Evolutionary conservation across 2,113 vertebrate species (phyloP).

Genomic region (Anser cygnoides): DNA sequence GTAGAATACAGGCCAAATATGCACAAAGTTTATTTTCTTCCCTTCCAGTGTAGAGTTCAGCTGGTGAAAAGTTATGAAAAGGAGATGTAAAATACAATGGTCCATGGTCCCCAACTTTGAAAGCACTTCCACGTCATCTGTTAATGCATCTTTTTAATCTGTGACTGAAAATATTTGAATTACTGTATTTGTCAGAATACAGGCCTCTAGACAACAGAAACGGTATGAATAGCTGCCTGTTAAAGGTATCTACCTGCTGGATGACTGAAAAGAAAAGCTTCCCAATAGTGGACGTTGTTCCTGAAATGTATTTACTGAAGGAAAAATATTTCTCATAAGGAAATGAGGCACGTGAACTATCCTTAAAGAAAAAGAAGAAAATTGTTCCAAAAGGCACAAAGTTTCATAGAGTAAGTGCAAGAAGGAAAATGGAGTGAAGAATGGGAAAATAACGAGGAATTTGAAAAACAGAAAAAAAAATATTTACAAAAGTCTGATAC

Average conservation of each 20-base stretch:
- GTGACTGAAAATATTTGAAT: not conserved
- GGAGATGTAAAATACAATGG: not conserved
- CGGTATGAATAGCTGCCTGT: not conserved
- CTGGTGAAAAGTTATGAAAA: not conserved
- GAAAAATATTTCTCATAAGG: not conserved
- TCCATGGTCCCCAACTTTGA: not conserved
- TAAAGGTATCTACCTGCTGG: not conserved
- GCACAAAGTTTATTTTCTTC: not conserved
- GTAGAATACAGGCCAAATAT: not conserved
- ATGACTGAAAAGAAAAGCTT: not conserved
- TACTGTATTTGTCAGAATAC: not conserved
- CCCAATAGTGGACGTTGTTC: not conserved
- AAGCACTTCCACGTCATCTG: not conserved
- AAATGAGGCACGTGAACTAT: not conserved
- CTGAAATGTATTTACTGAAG: not conserved
- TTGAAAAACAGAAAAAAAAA: not conserved
- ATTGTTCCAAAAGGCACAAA: not conserved
- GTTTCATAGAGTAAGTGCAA: not conserved
- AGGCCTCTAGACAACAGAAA: not conserved
- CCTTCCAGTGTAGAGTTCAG: not conserved
- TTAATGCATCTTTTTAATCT: not conserved
- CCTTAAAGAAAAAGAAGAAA: not conserved
- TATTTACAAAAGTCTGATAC: not conserved
- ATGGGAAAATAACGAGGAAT: fast-evolving
- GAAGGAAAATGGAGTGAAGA: not conserved